Evolutionary conservation across 1,140 invertebrate species (phyloP).

Genomic region (Ceratoteleas bidentatus): DNA sequence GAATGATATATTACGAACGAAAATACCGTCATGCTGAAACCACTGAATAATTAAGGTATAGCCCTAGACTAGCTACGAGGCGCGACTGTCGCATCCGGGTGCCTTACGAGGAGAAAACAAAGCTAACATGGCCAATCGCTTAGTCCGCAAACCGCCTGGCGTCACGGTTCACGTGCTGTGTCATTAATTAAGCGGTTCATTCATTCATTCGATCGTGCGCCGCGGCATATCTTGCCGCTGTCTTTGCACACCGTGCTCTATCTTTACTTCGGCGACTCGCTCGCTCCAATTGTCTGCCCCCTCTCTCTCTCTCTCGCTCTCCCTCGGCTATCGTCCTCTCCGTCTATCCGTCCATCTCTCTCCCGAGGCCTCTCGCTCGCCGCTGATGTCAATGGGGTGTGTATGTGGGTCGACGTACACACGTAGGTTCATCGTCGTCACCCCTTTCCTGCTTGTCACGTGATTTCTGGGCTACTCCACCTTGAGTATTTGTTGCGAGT

Average conservation of each 20-base stretch:
- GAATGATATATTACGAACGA: constrained; percentile 77
- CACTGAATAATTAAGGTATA: constrained; percentile 76
- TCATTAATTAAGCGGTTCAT: constrained; percentile 66
- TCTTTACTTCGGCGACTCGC: constrained; percentile 33
- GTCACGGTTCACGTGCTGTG: constrained; percentile 65
- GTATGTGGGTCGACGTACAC: no score
- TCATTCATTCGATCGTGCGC: constrained; percentile 55
- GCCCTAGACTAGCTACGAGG: constrained; percentile 78
- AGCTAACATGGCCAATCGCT: constrained; percentile 75
- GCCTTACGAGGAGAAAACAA: constrained; percentile 70
- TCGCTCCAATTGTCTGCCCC: no score
- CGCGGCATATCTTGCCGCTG: constrained; percentile 36
- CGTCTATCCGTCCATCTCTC: no score
- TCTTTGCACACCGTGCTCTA: constrained; percentile 41
- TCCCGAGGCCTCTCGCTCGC: no score
- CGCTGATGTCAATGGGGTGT: no score
- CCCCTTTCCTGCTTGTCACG: no score
- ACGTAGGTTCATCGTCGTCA: no score
- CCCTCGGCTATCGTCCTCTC: background rate
- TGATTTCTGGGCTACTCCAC: no score
- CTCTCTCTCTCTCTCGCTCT: constrained; percentile 46
- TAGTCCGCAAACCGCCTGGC: constrained; percentile 70
- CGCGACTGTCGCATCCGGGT: constrained; percentile 67
- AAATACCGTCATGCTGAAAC: constrained; percentile 81
- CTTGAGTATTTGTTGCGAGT: no score